A percentile compares a stretch with the other conserved stretches of the same genome.
These are phyloP conservation scores for Rotaria sp. DNA, from an alignment of 2,888 invertebrate genomes.

Conservation along the genomic window DNA sequence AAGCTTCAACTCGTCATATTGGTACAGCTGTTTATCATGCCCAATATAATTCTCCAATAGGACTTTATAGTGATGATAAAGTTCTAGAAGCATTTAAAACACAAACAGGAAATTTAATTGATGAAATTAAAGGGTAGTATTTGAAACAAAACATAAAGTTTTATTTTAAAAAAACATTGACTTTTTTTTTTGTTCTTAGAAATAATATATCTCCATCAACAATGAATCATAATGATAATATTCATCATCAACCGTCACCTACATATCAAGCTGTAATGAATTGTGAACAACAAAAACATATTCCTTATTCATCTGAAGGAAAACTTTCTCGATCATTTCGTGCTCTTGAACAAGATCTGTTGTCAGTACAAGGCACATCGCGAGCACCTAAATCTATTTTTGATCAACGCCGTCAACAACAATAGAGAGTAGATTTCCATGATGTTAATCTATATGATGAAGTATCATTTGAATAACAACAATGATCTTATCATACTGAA, in stretches of 20 bases:
- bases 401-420: not conserved
- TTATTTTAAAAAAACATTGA: not conserved
- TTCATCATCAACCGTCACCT: not conserved
- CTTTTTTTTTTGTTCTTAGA: not conserved
- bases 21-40: slow-evolving; percentile 39
- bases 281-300: not conserved
- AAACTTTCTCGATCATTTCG: slow-evolving; percentile 31
- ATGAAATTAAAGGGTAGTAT: slow-evolving; percentile 17
- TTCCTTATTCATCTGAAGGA: not conserved
- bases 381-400: slow-evolving; percentile 29
- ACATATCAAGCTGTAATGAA: slow-evolving; percentile 9
- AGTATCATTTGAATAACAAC: too few species aligned
- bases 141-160: not conserved
- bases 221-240: not conserved
- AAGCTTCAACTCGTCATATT: not conserved
- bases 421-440: not conserved
- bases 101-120: slow-evolving; percentile 33
- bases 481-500: too few species aligned
- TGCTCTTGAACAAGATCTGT: not conserved
- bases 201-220: not conserved
- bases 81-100: slow-evolving; percentile 38
- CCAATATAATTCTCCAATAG: slow-evolving; percentile 39
- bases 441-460: not conserved
- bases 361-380: not conserved
- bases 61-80: slow-evolving; percentile 38